Percentiles rank a stretch among this genome's conserved stretches.
Evolutionary conservation across 2,797 vertebrate species (phyloP).

Genomic region (Eupleurogrammus muticus): DNA sequence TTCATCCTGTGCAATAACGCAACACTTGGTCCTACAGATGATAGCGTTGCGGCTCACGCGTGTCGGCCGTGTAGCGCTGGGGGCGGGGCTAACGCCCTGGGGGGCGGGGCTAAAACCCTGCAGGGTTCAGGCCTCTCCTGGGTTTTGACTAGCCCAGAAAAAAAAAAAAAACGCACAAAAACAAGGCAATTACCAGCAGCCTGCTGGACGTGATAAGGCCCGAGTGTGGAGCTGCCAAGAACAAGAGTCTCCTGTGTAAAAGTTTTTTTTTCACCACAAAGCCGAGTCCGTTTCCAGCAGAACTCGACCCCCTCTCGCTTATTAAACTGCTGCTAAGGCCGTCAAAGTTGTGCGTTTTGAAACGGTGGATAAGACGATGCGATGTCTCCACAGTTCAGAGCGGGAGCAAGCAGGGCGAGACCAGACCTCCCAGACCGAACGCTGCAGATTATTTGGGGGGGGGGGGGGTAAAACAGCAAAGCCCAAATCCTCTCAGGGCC

Average conservation of each 20-base stretch:
- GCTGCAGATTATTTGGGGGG: too few species aligned
- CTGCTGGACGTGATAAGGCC: slow-evolving; percentile 67
- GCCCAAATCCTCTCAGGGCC: too few species aligned
- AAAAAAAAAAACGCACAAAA: too few species aligned
- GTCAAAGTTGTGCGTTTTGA: slow-evolving; percentile 16
- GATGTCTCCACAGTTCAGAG: slow-evolving; percentile 32
- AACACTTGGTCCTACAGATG: slow-evolving; percentile 29
- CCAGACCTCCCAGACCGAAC: too few species aligned
- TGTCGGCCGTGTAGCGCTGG: slow-evolving; percentile 20
- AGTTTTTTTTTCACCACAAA: slow-evolving; percentile 51
- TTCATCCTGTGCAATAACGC: neutral
- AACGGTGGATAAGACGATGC: slow-evolving; percentile 22
- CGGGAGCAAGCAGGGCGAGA: neutral
- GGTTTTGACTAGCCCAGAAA: slow-evolving; percentile 52
- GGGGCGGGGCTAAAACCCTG: slow-evolving; percentile 20
- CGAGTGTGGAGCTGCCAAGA: slow-evolving; percentile 63
- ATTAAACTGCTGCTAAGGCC: slow-evolving; percentile 33
- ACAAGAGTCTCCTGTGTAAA: slow-evolving; percentile 61
- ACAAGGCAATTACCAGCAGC: slow-evolving; percentile 66
- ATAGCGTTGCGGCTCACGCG: slow-evolving; percentile 5
- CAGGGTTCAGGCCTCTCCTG: slow-evolving; percentile 35
- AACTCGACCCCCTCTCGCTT: slow-evolving; percentile 48
- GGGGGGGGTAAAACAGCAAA: too few species aligned
- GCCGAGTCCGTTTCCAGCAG: slow-evolving; percentile 53
- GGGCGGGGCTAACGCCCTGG: slow-evolving; percentile 14